Evolutionary conservation across 1,140 invertebrate species (phyloP).

Genomic region (Reticulitermes speratus): DNA sequence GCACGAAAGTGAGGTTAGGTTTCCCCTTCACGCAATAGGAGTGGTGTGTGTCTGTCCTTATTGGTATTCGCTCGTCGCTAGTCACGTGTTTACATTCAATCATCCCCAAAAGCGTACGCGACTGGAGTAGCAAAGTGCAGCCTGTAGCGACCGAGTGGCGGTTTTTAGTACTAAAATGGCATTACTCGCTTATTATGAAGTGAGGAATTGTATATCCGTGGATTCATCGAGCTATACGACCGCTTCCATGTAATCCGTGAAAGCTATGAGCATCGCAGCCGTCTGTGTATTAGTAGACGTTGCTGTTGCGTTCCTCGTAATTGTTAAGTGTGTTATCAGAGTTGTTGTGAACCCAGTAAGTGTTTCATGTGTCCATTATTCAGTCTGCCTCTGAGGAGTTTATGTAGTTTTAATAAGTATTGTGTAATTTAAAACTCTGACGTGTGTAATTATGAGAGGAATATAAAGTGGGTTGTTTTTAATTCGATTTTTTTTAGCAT

Average conservation of each 20-base stretch:
- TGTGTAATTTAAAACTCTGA: not conserved
- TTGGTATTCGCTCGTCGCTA: constrained; percentile 27
- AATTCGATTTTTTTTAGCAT: not conserved
- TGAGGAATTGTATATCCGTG: not conserved
- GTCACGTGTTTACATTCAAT: constrained; percentile 30
- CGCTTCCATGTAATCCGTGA: not conserved
- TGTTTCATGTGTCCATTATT: not conserved
- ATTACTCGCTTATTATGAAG: not conserved
- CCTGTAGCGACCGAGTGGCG: constrained; percentile 13
- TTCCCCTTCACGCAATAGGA: not conserved
- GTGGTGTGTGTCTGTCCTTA: constrained; percentile 20
- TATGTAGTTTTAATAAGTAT: not conserved
- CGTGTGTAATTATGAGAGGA: not conserved
- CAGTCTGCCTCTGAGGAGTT: not conserved
- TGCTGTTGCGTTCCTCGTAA: not conserved
- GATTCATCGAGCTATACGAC: not conserved
- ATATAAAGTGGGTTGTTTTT: not conserved
- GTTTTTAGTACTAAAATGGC: not conserved
- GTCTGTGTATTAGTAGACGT: too few relatives aligned
- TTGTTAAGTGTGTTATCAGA: not conserved
- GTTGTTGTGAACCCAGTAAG: not conserved
- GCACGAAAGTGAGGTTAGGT: not conserved
- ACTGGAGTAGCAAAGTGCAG: constrained; percentile 27
- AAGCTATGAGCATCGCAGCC: not conserved
- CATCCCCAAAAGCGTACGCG: constrained; percentile 28